Evolutionary conservation across 1,140 invertebrate species (phyloP).

Genomic region (Saccostrea glomerata): DNA sequence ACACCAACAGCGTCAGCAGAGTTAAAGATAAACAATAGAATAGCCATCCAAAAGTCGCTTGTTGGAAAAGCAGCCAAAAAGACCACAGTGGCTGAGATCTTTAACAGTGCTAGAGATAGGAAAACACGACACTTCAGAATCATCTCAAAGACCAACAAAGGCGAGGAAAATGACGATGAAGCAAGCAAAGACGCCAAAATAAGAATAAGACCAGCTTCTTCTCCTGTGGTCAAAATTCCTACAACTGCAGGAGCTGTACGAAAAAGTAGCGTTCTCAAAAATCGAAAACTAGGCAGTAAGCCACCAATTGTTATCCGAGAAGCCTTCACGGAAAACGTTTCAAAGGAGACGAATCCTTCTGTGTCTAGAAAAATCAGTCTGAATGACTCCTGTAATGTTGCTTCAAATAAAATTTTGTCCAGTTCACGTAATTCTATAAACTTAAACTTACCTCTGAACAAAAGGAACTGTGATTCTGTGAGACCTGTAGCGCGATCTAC

Average conservation of each 20-base stretch:
- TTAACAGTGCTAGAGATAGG: constrained; percentile 50
- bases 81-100: constrained; percentile 56
- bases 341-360: neutral
- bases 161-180: constrained; percentile 19
- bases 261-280: neutral
- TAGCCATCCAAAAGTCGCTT: constrained; percentile 55
- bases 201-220: neutral
- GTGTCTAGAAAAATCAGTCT: neutral
- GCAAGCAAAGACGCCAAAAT: neutral
- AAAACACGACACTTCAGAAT: constrained; percentile 58
- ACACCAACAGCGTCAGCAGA: constrained; percentile 51
- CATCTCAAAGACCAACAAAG: constrained; percentile 36
- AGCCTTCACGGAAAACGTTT: neutral
- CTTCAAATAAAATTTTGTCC: too few relatives aligned
- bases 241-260: neutral
- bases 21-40: constrained; percentile 57
- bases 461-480: constrained; percentile 4
- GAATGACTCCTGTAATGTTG: neutral
- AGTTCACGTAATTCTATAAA: neutral
- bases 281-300: neutral
- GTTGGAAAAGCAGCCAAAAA: constrained; percentile 50
- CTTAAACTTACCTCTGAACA: neutral
- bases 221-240: constrained; percentile 7
- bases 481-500: neutral
- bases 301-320: neutral